phyloP scores from a whole-genome alignment of 2,797 vertebrate genomes.

The Sebastes hopkinsi region DNA sequence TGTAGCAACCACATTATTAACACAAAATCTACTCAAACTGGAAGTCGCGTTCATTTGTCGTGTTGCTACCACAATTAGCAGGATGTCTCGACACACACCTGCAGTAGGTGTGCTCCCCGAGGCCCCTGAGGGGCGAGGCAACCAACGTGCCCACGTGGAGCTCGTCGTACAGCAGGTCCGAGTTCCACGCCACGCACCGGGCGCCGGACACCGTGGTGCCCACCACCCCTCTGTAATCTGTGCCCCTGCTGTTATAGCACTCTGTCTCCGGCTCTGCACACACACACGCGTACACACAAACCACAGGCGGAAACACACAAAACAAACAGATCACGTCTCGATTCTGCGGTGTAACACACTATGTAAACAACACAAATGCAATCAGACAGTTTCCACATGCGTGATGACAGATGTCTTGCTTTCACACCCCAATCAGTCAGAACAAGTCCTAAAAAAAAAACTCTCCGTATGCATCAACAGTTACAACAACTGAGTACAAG shows the following conservation, averaged over 20 bases:
- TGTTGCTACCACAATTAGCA: neutral
- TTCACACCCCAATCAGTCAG: constrained; percentile 22
- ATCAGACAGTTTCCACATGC: neutral
- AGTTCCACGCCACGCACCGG: constrained; percentile 90
- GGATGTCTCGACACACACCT: constrained; percentile 79
- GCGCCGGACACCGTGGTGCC: constrained; percentile 82
- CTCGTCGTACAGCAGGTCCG: constrained; percentile 88
- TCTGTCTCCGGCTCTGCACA: constrained; percentile 76
- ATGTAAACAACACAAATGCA: constrained; percentile 17
- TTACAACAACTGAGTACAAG: neutral
- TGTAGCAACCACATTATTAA: neutral
- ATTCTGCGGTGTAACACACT: neutral
- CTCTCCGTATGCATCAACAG: neutral
- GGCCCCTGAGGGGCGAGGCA: constrained; percentile 77
- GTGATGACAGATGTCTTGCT: constrained; percentile 1
- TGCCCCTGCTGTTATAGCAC: constrained; percentile 85
- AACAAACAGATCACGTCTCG: neutral
- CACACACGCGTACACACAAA: constrained; percentile 11
- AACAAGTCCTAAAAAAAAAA: constrained; percentile 11
- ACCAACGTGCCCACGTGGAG: constrained; percentile 80
- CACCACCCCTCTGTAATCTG: constrained; percentile 84
- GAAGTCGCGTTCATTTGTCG: neutral
- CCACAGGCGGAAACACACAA: neutral
- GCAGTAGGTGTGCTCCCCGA: constrained; percentile 92
- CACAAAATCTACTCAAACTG: neutral